Evolutionary conservation across 2,888 invertebrate species (phyloP).

Genomic region (Acronicta aceris): DNA sequence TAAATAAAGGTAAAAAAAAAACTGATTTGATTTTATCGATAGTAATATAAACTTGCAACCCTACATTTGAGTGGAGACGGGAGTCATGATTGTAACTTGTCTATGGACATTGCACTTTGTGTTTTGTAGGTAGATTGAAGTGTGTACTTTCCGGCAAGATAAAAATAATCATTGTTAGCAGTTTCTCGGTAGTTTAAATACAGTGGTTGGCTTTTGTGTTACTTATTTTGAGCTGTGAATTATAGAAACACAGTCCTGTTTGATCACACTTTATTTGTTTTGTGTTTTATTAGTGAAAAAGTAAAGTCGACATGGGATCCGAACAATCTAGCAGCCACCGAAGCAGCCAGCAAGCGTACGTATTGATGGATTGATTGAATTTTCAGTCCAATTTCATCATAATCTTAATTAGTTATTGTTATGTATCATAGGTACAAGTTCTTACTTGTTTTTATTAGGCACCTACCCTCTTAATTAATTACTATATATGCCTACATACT

Average conservation of each 20-base stretch:
- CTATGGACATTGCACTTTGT: conserved; percentile 24
- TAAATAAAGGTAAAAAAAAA: too few species aligned
- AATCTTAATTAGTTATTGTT: too few species aligned
- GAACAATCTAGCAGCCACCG: conserved; percentile 20
- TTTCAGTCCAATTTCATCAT: background rate
- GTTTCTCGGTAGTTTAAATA: conserved; percentile 2
- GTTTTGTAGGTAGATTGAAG: background rate
- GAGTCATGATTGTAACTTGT: conserved; percentile 5
- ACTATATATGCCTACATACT: too few species aligned
- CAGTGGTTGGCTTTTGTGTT: conserved; percentile 1
- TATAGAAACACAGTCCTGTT: background rate
- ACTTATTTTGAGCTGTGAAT: background rate
- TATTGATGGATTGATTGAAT: background rate
- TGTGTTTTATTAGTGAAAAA: background rate
- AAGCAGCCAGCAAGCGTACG: conserved; percentile 10
- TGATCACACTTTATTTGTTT: background rate
- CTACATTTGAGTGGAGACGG: background rate
- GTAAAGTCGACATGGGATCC: conserved; percentile 17
- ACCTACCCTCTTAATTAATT: too few species aligned
- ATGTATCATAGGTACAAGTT: too few species aligned
- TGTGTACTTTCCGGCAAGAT: conserved; percentile 1
- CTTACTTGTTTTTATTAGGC: too few species aligned
- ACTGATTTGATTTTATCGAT: conserved; percentile 3
- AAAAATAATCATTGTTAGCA: background rate
- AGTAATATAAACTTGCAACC: background rate